phyloP scores from a whole-genome alignment of 23 tunicate species.

The Pegea sp. region DNA sequence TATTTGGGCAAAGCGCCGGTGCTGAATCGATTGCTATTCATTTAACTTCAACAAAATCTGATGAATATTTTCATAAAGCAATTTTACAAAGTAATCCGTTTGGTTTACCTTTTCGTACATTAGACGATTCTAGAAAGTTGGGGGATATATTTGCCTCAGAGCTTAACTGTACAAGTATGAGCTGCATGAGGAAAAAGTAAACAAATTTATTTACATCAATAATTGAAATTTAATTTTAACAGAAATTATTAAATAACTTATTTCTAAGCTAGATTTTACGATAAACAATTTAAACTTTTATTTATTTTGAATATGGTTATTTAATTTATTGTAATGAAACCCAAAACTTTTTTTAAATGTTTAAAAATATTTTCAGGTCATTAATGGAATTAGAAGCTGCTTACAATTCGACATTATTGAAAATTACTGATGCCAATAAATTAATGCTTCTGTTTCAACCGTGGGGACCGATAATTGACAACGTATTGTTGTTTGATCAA shows the following conservation, averaged over 20 bases:
- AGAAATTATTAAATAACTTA: too few species aligned
- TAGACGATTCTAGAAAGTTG: constrained; percentile 38
- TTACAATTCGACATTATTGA: constrained; percentile 13
- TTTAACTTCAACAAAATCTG: constrained; percentile 19
- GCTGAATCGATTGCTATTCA: constrained; percentile 79
- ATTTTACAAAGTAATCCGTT: constrained; percentile 80
- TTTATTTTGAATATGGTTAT: too few species aligned
- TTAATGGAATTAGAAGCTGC: constrained; percentile 14
- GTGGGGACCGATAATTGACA: constrained; percentile 65
- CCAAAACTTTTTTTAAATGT: background rate
- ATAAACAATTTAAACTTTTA: too few species aligned
- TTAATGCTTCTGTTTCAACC: constrained; percentile 48
- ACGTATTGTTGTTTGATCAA: constrained; percentile 22
- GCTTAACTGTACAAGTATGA: constrained; percentile 29
- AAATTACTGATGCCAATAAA: constrained; percentile 22
- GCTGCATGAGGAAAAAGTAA: constrained; percentile 43
- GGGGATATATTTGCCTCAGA: constrained; percentile 36
- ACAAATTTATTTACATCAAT: background rate
- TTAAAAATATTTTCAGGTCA: background rate
- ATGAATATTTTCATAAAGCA: constrained; percentile 30
- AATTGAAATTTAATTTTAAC: background rate
- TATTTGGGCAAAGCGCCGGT: constrained; percentile 83
- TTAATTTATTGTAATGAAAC: too few species aligned
- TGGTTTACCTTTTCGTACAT: constrained; percentile 47
- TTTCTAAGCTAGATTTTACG: too few species aligned